Conservation (phyloP, 2,797 vertebrate species). For the Lepilemur septentrionalis region DNA sequence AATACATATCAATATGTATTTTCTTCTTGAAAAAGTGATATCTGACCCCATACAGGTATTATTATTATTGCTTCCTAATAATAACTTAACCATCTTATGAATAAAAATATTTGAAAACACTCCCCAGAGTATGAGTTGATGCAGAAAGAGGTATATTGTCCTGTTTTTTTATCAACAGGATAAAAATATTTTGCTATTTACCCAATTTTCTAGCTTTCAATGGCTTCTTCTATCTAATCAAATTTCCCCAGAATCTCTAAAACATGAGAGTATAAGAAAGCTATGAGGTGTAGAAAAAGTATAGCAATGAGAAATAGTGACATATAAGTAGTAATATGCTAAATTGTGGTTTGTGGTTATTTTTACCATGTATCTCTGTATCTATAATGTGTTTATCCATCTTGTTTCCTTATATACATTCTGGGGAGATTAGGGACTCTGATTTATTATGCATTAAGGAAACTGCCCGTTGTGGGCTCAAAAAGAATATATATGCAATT, state of each 20-base stretch:
- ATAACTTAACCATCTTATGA: background rate
- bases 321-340: background rate
- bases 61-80: background rate
- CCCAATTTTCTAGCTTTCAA: background rate
- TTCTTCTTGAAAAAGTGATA: background rate
- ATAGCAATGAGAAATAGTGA: background rate
- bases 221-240: background rate
- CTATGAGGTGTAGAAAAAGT: background rate
- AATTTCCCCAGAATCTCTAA: slow-evolving; percentile 9
- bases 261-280: background rate
- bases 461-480: background rate
- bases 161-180: background rate
- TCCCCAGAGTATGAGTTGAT: background rate
- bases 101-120: slow-evolving; percentile 22
- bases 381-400: background rate
- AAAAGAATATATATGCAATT: slow-evolving; percentile 29
- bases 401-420: background rate
- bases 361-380: background rate
- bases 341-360: background rate
- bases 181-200: slow-evolving; percentile 28
- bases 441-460: slow-evolving; percentile 21
- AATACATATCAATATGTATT: background rate
- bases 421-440: background rate
- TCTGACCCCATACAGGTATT: background rate
- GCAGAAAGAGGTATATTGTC: background rate